Conservation (phyloP, 1,140 invertebrate species). For the Drosophila santomea region DNA sequence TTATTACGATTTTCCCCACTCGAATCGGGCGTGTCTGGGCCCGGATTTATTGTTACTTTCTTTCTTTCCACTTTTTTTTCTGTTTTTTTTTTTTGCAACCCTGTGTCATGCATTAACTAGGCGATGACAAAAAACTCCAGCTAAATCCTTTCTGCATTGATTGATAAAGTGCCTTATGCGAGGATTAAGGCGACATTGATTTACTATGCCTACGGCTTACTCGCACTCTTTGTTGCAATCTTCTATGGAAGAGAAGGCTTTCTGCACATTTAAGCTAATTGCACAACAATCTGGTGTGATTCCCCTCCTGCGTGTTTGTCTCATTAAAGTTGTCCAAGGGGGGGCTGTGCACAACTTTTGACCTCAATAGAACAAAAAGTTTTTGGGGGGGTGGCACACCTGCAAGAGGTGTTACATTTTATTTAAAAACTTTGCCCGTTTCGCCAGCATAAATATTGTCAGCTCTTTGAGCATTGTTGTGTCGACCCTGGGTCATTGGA, state of each 20-base stretch:
- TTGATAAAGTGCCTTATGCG: conserved; percentile 82
- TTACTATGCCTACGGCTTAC: conserved; percentile 71
- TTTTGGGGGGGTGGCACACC: conserved; percentile 17
- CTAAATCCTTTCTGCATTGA: conserved; percentile 82
- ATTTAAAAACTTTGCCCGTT: conserved; percentile 70
- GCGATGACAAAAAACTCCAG: conserved; percentile 77
- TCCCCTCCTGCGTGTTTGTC: conserved; percentile 13
- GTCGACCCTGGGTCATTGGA: conserved; percentile 51
- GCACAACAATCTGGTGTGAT: conserved; percentile 43
- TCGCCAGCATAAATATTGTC: conserved; percentile 58
- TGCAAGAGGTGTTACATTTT: conserved; percentile 73
- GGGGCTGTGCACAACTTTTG: conserved; percentile 16
- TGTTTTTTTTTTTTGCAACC: conserved; percentile 5
- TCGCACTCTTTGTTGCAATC: conserved; percentile 30
- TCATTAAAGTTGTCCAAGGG: conserved; percentile 34
- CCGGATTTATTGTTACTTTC: conserved; percentile 36
- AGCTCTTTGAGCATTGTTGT: conserved; percentile 51
- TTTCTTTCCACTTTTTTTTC: not conserved
- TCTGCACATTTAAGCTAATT: conserved; percentile 35
- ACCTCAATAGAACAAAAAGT: conserved; percentile 23
- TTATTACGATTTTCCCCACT: conserved; percentile 53
- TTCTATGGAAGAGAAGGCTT: not conserved
- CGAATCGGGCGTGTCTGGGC: conserved; percentile 23
- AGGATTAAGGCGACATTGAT: conserved; percentile 80
- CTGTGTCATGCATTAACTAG: conserved; percentile 41